Evolutionary conservation across 1,140 invertebrate species (phyloP).

Genomic region (Araneus ventricosus): DNA sequence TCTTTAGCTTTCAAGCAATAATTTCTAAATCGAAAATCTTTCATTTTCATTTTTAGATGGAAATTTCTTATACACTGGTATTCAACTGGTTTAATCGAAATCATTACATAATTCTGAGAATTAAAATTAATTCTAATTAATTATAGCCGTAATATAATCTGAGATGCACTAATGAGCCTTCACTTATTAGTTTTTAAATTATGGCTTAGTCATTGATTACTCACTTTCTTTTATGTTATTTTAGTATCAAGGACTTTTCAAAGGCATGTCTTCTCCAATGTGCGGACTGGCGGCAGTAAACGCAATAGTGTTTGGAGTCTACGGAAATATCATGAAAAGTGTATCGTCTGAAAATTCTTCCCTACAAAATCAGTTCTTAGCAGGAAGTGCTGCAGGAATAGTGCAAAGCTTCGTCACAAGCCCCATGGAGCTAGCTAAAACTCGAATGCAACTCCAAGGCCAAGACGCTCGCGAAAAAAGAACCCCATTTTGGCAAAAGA

Average conservation of each 20-base stretch:
- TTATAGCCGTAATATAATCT: neutral
- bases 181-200: neutral
- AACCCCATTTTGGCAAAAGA: slow-evolving; percentile 49
- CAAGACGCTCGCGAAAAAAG: slow-evolving; percentile 68
- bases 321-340: slow-evolving; percentile 87
- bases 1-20: too few species aligned
- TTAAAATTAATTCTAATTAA: too few species aligned
- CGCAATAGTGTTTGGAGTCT: slow-evolving; percentile 94
- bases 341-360: slow-evolving; percentile 82
- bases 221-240: neutral
- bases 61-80: too few species aligned
- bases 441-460: slow-evolving; percentile 86
- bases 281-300: slow-evolving; percentile 92
- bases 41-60: too few species aligned
- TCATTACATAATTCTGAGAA: too few species aligned
- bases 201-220: neutral
- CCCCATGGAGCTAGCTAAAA: slow-evolving; percentile 94
- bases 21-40: too few species aligned
- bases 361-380: slow-evolving; percentile 85
- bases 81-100: too few species aligned
- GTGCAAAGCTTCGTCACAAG: slow-evolving; percentile 90
- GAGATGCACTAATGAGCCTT: neutral
- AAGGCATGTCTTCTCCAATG: slow-evolving; percentile 92
- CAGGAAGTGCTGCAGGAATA: slow-evolving; percentile 84
- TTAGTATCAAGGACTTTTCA: slow-evolving; percentile 86